Evolutionary conservation across 2,797 vertebrate species (phyloP), one percentile per base, ranked within the genome.

Genomic region (Cheirogaleus major): DNA sequence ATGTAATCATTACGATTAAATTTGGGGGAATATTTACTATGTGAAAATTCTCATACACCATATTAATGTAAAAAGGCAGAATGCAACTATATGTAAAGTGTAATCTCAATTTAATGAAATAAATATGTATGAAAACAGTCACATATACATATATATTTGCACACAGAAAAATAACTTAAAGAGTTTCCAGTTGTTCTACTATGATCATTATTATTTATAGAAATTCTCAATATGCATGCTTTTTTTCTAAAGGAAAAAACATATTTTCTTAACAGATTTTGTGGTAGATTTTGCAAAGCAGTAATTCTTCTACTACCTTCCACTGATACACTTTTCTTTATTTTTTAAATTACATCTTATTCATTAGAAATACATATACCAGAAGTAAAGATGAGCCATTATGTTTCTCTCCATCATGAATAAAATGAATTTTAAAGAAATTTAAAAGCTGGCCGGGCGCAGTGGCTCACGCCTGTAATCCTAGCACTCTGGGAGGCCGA

Each of bases 341-440:
- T 87, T 88, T 89, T 96, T 38, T 32, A 73, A 89, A 95, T n/a
- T 76, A 27, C 59, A 92, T 45, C 65, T 70, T 55, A 91, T 83
- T 91, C 13, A 85, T 75, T 91, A 96, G 78, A 61, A 96, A 94
- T n/a, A 91, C 4, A 87, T 20, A 89, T 7, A 87, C 25, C 20
- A 88, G 50, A 87, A 63, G 45, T 82, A 93, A 94, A 97, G 65
- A 91, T 76, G 27, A 88, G 22, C 7, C 43, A 70, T 14, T 84
- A 76, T 61, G 55, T 7, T 92, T 93, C 72, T 76, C 35, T 90
- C 35, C 27, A 89, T 11, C 57, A 11, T n/a, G 72, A 89, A 88
- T 61, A 95, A 85, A 88, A 81, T 86, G 35, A 84, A 91, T 48
- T 93, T 96, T 65, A 80, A 95, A 93, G 48, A 86, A 75, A 93